Conservation (phyloP, 2,888 invertebrate species). For the Isoperla grammatica region DNA sequence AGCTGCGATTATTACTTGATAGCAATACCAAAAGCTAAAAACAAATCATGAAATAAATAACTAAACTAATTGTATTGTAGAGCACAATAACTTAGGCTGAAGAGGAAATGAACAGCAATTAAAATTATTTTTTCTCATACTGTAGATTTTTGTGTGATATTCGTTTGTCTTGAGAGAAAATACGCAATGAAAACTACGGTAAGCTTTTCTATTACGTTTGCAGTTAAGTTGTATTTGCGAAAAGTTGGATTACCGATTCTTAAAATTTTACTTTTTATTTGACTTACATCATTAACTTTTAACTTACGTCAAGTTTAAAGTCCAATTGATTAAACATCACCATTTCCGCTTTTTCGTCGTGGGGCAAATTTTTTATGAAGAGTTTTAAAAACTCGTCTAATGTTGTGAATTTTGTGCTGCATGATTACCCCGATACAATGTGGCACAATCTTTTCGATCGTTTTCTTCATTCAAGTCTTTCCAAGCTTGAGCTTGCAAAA, state of each 20-base stretch:
- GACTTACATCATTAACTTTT: too few relatives aligned
- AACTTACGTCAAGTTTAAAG: too few relatives aligned
- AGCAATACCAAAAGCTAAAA: constrained; percentile 25
- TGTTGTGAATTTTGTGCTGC: constrained; percentile 11
- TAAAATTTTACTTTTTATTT: too few relatives aligned
- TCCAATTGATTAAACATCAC: too few relatives aligned
- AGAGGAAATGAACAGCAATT: constrained; percentile 5
- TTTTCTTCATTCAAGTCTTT: background rate
- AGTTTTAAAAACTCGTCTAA: constrained; percentile 14
- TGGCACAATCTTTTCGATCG: constrained; percentile 1
- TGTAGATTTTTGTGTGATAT: constrained; percentile 25
- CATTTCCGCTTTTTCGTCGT: background rate
- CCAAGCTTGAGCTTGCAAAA: background rate
- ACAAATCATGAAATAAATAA: constrained; percentile 4
- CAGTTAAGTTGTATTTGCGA: constrained; percentile 1
- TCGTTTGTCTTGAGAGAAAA: constrained; percentile 17
- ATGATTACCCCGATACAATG: constrained; percentile 1
- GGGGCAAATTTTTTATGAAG: background rate
- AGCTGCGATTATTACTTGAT: constrained; percentile 19
- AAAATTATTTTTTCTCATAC: constrained; percentile 19
- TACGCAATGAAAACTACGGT: background rate
- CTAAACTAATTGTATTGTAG: constrained; percentile 20
- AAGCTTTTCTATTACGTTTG: constrained; percentile 1
- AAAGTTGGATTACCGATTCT: too few relatives aligned
- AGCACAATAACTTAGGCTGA: constrained; percentile 18